phyloP scores from a whole-genome alignment of 1,140 invertebrate genomes.

The Anastatus disparis region DNA sequence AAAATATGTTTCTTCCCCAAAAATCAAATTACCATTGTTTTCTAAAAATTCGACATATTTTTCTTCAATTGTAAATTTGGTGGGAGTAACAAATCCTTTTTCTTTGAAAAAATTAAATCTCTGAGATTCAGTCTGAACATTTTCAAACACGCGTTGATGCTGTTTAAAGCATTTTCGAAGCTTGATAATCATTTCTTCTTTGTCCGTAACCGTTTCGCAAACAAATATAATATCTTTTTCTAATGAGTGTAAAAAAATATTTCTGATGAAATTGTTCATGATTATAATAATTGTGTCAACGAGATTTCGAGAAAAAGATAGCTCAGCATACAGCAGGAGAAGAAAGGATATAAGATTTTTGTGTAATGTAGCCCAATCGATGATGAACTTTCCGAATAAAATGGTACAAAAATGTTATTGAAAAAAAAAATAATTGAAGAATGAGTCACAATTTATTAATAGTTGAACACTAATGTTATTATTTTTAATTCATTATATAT shows the following conservation, averaged over 20 bases:
- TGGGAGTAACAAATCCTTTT: background rate
- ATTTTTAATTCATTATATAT: too few species aligned
- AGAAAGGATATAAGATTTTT: background rate
- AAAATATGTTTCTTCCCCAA: background rate
- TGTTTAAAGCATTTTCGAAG: background rate
- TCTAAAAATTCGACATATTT: background rate
- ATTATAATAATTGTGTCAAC: background rate
- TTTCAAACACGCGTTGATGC: background rate
- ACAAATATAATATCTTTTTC: background rate
- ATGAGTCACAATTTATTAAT: background rate
- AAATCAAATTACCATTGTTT: too few species aligned
- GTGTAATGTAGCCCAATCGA: background rate
- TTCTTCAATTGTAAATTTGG: background rate
- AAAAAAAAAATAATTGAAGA: background rate
- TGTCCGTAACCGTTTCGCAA: background rate
- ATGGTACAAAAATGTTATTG: too few species aligned
- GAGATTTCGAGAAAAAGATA: background rate
- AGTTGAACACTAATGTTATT: background rate
- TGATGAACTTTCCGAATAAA: background rate
- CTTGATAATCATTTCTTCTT: background rate
- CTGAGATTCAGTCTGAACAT: background rate
- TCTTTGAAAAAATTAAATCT: too few species aligned
- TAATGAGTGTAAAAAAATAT: background rate
- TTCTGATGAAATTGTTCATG: too few species aligned
- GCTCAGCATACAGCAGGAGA: background rate